Percentiles rank a stretch among this genome's conserved stretches.
phyloP scores from a whole-genome alignment of 2,888 invertebrate species.

The Oscheius myriophilus region DNA sequence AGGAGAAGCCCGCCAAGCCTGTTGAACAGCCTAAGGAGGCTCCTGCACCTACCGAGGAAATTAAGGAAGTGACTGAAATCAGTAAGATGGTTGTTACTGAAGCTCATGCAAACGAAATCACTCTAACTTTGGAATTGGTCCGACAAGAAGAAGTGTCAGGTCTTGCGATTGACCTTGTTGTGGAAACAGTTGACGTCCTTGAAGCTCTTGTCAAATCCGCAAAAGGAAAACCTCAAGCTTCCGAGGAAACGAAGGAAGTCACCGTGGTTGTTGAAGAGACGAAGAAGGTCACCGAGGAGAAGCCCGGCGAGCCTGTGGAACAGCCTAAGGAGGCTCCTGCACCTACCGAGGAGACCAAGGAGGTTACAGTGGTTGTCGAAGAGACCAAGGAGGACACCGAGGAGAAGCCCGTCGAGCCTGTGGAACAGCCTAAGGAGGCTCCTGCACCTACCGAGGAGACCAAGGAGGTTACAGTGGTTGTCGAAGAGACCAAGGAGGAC shows the following conservation, averaged over 20 bases:
- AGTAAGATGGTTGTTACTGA: neutral
- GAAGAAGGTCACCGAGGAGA: too few species aligned
- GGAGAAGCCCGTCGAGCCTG: conserved; percentile 16
- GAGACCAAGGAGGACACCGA: neutral
- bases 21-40: neutral
- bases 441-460: conserved; percentile 15
- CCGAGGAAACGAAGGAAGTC: neutral
- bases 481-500: too few species aligned
- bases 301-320: conserved; percentile 25
- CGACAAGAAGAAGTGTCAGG: conserved; percentile 13
- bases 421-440: too few species aligned
- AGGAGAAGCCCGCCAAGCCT: conserved; percentile 2
- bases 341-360: neutral
- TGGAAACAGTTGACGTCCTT: conserved; percentile 6
- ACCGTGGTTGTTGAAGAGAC: conserved; percentile 12
- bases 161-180: conserved; percentile 18
- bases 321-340: conserved; percentile 13
- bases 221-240: neutral
- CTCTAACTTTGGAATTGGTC: conserved; percentile 1
- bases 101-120: neutral
- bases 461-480: conserved; percentile 2
- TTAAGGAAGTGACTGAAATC: too few species aligned
- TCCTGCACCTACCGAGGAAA: conserved; percentile 1
- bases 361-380: neutral
- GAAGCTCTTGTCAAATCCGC: conserved; percentile 5